A percentile compares a stretch with the other conserved stretches of the same genome.
These are phyloP conservation scores for Noctuana brunneofusca DNA, from an alignment of 2,888 invertebrate species.

Conservation along the genomic window DNA sequence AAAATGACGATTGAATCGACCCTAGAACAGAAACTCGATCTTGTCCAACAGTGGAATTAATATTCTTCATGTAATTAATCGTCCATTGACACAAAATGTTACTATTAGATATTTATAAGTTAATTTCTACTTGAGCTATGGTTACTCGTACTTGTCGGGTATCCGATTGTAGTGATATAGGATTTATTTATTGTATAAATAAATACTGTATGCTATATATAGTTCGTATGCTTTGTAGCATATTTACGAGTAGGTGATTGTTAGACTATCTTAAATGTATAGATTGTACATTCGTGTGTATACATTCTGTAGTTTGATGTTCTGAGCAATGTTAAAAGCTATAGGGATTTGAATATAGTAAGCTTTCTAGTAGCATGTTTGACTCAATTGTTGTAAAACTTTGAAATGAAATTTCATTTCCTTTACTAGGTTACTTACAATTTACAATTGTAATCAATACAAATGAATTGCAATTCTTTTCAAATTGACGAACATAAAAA, in stretches of 20 bases:
- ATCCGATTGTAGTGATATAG: neutral
- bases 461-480: neutral
- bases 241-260: slow-evolving; percentile 17
- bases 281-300: slow-evolving; percentile 40
- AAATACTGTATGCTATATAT: slow-evolving; percentile 17
- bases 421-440: neutral
- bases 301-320: slow-evolving; percentile 53
- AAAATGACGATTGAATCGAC: too few relatives aligned
- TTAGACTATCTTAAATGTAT: slow-evolving; percentile 31
- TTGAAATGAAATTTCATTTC: neutral
- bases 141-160: neutral
- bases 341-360: slow-evolving; percentile 46
- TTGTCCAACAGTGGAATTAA: neutral
- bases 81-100: slow-evolving; percentile 23
- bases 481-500: neutral
- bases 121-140: neutral
- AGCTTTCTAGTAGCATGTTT: slow-evolving; percentile 52
- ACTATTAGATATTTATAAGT: slow-evolving; percentile 9
- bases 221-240: slow-evolving; percentile 24
- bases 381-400: slow-evolving; percentile 49
- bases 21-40: neutral
- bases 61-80: slow-evolving; percentile 18
- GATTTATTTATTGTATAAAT: slow-evolving; percentile 6
- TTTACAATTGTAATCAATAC: neutral
- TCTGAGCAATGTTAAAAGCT: slow-evolving; percentile 64